Evolutionary conservation across 2,888 invertebrate species (phyloP).

Genomic region (Phortica okadai): DNA sequence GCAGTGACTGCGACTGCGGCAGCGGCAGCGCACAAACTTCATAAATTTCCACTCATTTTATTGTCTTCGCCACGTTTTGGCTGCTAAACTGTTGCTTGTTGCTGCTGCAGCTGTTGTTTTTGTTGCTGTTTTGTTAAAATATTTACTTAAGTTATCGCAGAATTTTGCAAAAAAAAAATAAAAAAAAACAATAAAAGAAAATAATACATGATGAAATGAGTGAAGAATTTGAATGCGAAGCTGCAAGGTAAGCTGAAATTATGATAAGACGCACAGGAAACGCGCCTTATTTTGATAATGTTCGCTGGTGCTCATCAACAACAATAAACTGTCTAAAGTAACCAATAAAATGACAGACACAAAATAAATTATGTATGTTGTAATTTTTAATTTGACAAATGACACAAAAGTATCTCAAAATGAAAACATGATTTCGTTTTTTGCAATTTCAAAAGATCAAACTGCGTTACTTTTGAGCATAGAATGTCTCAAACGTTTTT

Average conservation of each 20-base stretch:
- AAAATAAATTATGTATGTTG: too few species aligned
- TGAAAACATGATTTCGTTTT: too few species aligned
- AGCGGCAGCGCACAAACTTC: neutral
- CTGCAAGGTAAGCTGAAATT: neutral
- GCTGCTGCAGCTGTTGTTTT: neutral
- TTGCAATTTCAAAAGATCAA: too few species aligned
- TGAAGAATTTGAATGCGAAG: slow-evolving; percentile 3
- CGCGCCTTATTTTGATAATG: neutral
- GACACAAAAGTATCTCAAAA: too few species aligned
- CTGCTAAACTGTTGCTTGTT: neutral
- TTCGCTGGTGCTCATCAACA: neutral
- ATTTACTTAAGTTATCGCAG: slow-evolving; percentile 62
- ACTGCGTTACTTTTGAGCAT: too few species aligned
- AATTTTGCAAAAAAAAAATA: slow-evolving; percentile 60
- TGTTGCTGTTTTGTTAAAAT: slow-evolving; percentile 64
- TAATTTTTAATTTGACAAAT: too few species aligned
- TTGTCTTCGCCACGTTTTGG: too few species aligned
- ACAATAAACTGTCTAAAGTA: too few species aligned
- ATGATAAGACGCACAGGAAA: neutral
- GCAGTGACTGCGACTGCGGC: neutral
- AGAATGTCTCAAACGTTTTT: too few species aligned
- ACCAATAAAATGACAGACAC: too few species aligned
- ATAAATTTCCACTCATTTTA: neutral
- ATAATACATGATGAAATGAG: neutral
- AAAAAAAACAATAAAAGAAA: neutral